Evolutionary conservation across 2,888 invertebrate genomes (phyloP), one percentile per base, ranked within the genome.

Genomic region (Cerceris ruficornis): DNA sequence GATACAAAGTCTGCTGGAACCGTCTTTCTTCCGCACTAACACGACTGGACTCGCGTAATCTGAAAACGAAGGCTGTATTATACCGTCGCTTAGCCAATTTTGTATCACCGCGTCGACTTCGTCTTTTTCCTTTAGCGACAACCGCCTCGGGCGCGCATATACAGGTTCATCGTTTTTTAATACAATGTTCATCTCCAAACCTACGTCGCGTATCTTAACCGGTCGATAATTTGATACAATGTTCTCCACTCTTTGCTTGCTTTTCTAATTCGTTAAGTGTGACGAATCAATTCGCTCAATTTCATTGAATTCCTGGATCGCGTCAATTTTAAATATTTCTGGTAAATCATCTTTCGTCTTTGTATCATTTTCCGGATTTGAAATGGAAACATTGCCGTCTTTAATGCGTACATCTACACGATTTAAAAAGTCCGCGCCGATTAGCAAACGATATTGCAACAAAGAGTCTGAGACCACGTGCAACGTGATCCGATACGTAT

Each of bases 61-160:
- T 0, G 91, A 91, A 15, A 57, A 60, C 14, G 89, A 88, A 0
- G 84, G 85, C 58, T 83, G 79, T n/a, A 91, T 82, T 0, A 92
- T 86, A 7, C 86, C 88, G 6, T 88, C 80, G 2, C 81, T 41
- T 13, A 90, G n/a, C 90, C 91, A 91, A n/a, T 76, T 60, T 0
- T 84, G 67, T 41, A 92, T 82, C 74, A 88, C 88, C 0, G 76
- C 52, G 7, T 90, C 82, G 0, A 92, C 88, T 52, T 78, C 78
- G n/a, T 77, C 55, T 41, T 81, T 84, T 62, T 90, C 87, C 5
- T 52, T 9, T 0, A 62, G 61, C 0, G 88, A 75, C 46, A 90
- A 75, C 55, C 88, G 69, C 52, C 89, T 71, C 0, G 87, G 86
- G 46, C 78, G 59, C 28, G 82, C 71, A 9, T 82, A 83, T 0